These are phyloP conservation scores for Connochaetes taurinus DNA, from an alignment of 2,113 vertebrate genomes.

Conservation along the genomic window DNA sequence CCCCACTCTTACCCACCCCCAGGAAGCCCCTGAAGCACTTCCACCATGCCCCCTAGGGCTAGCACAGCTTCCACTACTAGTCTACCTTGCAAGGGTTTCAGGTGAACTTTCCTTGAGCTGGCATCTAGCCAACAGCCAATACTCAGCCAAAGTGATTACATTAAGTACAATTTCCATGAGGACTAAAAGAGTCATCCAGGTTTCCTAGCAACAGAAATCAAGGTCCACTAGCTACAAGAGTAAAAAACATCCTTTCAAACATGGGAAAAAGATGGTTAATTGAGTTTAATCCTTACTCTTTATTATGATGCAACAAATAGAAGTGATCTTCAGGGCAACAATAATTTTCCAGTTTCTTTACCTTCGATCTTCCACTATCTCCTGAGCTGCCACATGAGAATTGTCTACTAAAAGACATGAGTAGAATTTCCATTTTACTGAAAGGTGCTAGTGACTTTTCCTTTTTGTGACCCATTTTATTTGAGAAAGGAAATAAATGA, in stretches of 20 bases:
- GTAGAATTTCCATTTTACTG: neutral
- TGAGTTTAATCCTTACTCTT: neutral
- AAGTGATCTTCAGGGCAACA: neutral
- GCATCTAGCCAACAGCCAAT: neutral
- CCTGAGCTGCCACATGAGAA: neutral
- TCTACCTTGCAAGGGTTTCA: neutral
- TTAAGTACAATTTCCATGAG: constrained; percentile 29
- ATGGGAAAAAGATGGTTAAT: neutral
- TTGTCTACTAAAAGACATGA: neutral
- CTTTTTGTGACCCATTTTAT: neutral
- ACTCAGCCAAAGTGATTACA: neutral
- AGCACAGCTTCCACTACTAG: neutral
- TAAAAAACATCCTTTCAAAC: neutral
- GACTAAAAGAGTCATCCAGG: neutral
- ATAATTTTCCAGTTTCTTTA: neutral
- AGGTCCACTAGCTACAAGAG: neutral
- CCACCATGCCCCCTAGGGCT: neutral
- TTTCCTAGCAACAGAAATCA: constrained; percentile 60
- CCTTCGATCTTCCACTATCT: neutral
- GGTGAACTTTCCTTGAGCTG: neutral
- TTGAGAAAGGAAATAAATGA: neutral
- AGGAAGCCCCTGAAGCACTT: neutral
- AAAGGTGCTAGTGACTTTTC: neutral
- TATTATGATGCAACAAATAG: neutral
- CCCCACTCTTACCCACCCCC: neutral